Percentiles rank a stretch among this genome's conserved stretches.
phyloP scores from a whole-genome alignment of 1,140 invertebrate genomes.

The Bombus superbus region DNA sequence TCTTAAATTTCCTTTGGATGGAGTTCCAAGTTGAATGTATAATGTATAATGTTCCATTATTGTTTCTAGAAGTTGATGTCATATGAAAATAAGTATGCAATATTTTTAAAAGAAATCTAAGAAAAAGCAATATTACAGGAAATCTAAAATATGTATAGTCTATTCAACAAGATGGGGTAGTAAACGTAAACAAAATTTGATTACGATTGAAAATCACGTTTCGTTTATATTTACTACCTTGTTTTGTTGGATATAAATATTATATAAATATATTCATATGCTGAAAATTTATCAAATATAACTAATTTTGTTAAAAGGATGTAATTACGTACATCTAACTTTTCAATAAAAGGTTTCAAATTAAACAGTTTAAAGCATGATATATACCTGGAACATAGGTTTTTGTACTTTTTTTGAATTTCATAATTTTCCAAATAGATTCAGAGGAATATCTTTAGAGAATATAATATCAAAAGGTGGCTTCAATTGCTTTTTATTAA shows the following conservation, averaged over 20 bases:
- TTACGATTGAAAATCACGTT: not conserved
- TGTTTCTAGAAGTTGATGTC: not conserved
- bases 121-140: conserved; percentile 17
- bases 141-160: too few species aligned
- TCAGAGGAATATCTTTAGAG: conserved; percentile 14
- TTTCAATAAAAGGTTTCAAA: conserved; percentile 9
- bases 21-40: not conserved
- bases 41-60: conserved; percentile 25
- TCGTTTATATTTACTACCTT: not conserved
- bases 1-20: conserved; percentile 9
- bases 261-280: too few species aligned
- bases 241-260: too few species aligned
- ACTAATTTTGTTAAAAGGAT: not conserved
- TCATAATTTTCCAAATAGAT: conserved; percentile 16
- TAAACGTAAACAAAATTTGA: too few species aligned
- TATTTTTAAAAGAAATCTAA: conserved; percentile 25
- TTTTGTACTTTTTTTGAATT: conserved; percentile 20
- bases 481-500: not conserved
- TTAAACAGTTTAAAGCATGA: not conserved
- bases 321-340: conserved; percentile 22
- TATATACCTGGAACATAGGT: not conserved
- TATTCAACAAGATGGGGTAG: too few species aligned
- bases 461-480: conserved; percentile 10
- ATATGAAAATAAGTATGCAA: conserved; percentile 9
- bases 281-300: not conserved